Evolutionary conservation across 2,888 invertebrate genomes (phyloP).

Genomic region (Colostygia pectinataria): DNA sequence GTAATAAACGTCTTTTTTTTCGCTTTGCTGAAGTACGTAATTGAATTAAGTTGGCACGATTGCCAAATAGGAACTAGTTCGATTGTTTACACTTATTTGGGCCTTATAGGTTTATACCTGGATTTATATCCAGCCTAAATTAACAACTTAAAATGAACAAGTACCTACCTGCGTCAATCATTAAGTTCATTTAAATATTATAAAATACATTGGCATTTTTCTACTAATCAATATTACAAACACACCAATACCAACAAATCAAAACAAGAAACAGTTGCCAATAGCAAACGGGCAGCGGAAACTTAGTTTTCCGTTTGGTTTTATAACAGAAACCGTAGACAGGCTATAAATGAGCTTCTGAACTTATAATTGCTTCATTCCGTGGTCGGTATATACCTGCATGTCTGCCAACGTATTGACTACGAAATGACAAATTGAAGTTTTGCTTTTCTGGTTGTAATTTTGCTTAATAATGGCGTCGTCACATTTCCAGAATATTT

Average conservation of each 20-base stretch:
- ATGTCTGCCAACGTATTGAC: conserved; percentile 34
- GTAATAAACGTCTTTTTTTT: conserved; percentile 23
- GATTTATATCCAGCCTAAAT: too few relatives aligned
- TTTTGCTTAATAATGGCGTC: too few relatives aligned
- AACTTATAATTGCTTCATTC: conserved; percentile 82
- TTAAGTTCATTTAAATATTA: neutral
- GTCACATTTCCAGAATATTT: too few relatives aligned
- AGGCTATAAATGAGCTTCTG: conserved; percentile 77
- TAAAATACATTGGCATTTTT: neutral
- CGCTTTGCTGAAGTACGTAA: conserved; percentile 7
- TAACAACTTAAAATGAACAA: too few relatives aligned
- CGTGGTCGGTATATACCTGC: conserved; percentile 61
- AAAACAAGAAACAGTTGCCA: conserved; percentile 47
- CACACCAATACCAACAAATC: conserved; percentile 12
- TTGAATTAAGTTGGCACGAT: conserved; percentile 23
- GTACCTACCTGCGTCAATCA: too few relatives aligned
- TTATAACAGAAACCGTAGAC: conserved; percentile 76
- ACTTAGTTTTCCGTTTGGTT: conserved; percentile 72
- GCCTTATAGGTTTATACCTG: too few relatives aligned
- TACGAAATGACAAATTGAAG: conserved; percentile 17
- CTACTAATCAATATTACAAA: conserved; percentile 3
- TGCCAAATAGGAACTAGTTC: conserved; percentile 15
- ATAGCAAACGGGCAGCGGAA: conserved; percentile 55
- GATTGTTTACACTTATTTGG: neutral
- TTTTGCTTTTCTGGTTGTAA: too few relatives aligned